Evolutionary conservation across 1,140 invertebrate species (phyloP), one percentile per base, ranked within the genome.

Genomic region (Lasaia peninsularis): DNA sequence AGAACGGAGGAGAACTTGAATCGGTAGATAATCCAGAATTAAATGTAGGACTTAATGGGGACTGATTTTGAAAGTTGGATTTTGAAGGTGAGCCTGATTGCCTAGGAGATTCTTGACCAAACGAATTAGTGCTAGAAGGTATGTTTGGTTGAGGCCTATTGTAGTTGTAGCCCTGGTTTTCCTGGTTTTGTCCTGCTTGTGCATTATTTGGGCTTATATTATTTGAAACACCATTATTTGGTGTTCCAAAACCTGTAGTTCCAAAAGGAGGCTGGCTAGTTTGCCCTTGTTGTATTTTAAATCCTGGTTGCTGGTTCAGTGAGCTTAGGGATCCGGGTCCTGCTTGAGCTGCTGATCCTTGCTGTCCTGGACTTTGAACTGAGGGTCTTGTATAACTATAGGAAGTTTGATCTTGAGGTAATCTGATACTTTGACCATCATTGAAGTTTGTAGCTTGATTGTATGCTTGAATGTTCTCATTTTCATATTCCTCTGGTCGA

Each of bases 401-500:
- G 20, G 56, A 16, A 16, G n/a, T 21, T 37, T 37, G 49, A 12
- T 2, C 31, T 57, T 12, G 21, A 20, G 37, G 51, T n/a, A 8
- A 21, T 8, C 12, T 31, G n/a, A 52, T 21, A 54, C 32, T 52
- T 18, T 51, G 24, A 34, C 62, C 62, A 60, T 67, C 64, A 8
- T 34, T 56, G 35, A 35, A 35, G 18, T 44, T 28, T 16, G 52
- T 51, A 5, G 54, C 31, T 51, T 54, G 57, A 40, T 52, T 31
- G 34, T 59, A 64, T 49, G 56, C 52, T 20, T 66, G 63, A 49
- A 56, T 40, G 11, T 28, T 64, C 28, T 73, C 65, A 11, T 65
- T 65, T 40, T 78, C 67, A 50, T 80, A 70, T 71, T 85, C 78
- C 32, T 84, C 76, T 1, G 81, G 78, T 21, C 73, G 65, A 66